phyloP scores from a whole-genome alignment of 2,888 invertebrate genomes.

The Octodonta nipae region DNA sequence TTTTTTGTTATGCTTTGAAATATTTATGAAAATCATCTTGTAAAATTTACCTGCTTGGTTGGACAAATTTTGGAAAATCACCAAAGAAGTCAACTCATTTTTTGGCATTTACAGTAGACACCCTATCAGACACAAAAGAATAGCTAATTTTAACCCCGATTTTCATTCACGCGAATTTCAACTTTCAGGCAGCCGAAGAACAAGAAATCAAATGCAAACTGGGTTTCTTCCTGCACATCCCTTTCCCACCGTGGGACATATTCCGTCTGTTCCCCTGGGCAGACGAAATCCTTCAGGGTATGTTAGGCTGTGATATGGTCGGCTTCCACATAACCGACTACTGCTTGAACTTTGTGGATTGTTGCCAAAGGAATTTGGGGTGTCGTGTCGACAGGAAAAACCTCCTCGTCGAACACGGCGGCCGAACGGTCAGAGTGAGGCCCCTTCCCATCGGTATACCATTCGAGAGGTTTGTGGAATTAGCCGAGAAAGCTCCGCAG shows the following conservation, averaged over 20 bases:
- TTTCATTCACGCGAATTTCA: too few species aligned
- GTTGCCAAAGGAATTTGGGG: constrained; percentile 74
- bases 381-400: constrained; percentile 81
- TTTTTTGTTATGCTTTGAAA: too few species aligned
- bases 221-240: constrained; percentile 89
- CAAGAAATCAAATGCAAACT: constrained; percentile 63
- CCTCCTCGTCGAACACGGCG: constrained; percentile 74
- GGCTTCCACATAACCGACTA: constrained; percentile 86
- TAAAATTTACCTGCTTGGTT: too few species aligned
- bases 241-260: constrained; percentile 89
- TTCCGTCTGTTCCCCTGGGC: constrained; percentile 83
- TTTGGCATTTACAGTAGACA: too few species aligned
- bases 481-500: constrained; percentile 55
- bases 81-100: too few species aligned
- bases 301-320: constrained; percentile 85
- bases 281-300: constrained; percentile 85
- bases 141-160: too few species aligned
- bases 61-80: too few species aligned
- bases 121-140: too few species aligned
- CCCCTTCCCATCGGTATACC: constrained; percentile 83
- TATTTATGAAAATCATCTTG: too few species aligned
- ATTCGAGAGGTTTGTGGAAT: constrained; percentile 68
- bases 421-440: constrained; percentile 68
- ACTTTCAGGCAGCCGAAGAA: constrained; percentile 61
- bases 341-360: constrained; percentile 81